phyloP scores from a whole-genome alignment of 2,797 vertebrate species.

The Rousettus madagascariensis region DNA sequence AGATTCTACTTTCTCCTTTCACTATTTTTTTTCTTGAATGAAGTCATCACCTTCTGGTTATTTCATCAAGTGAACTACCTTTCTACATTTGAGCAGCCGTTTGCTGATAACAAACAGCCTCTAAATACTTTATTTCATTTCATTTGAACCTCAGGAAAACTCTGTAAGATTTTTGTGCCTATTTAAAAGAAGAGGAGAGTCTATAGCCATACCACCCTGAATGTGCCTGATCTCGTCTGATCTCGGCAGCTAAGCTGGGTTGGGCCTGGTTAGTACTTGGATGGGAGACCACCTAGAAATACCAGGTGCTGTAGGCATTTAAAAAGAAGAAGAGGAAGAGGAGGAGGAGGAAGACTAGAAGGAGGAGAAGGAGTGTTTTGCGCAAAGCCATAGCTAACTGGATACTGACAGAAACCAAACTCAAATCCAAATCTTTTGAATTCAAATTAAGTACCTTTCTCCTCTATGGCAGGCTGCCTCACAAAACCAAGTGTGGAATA shows the following conservation, averaged over 20 bases:
- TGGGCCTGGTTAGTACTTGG: too few species aligned
- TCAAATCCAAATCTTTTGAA: background rate
- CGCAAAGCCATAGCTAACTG: background rate
- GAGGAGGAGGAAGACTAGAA: too few species aligned
- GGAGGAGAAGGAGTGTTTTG: background rate
- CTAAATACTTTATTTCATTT: background rate
- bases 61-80: background rate
- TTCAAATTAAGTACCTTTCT: constrained; percentile 3
- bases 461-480: background rate
- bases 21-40: background rate
- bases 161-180: background rate
- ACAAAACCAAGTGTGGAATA: background rate
- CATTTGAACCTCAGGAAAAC: background rate
- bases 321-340: too few species aligned
- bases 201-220: too few species aligned
- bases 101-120: background rate
- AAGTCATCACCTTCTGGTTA: background rate
- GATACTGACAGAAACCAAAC: background rate
- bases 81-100: background rate
- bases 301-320: too few species aligned
- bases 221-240: too few species aligned
- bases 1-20: background rate
- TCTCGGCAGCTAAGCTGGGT: too few species aligned
- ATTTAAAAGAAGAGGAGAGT: background rate
- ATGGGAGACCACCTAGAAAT: too few species aligned